A percentile compares a stretch with the other conserved stretches of the same genome.
phyloP scores from a whole-genome alignment of 2,113 vertebrate genomes.

The Lycaon pictus region DNA sequence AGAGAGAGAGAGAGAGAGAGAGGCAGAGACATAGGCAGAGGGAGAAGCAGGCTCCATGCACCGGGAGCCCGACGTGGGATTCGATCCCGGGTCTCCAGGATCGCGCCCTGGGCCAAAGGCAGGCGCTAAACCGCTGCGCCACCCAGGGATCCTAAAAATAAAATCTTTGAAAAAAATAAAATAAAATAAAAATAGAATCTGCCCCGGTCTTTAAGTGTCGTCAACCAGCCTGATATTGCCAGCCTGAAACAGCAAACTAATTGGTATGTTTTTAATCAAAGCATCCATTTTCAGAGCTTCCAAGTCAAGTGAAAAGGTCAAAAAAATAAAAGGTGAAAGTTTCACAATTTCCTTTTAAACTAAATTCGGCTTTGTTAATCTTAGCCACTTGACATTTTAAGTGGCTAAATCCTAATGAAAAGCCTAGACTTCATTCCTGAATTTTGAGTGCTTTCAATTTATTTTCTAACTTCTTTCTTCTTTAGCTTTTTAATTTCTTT shows the following conservation, averaged over 20 bases:
- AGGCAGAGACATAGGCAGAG: no score
- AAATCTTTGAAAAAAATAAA: not conserved
- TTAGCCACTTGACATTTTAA: constrained; percentile 1
- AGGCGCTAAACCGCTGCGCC: no score
- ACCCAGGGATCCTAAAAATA: no score
- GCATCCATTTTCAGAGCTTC: not conserved
- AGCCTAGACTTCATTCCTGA: constrained; percentile 12
- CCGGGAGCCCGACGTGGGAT: no score
- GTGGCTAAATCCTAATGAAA: not conserved
- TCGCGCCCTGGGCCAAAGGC: no score
- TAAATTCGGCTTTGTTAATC: constrained; percentile 48
- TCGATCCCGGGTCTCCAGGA: no score
- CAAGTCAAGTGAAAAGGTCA: not conserved
- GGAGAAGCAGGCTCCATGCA: no score
- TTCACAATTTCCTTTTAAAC: constrained; percentile 43
- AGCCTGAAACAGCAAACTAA: not conserved
- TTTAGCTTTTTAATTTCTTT: not conserved
- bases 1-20: no score
- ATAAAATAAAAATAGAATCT: not conserved
- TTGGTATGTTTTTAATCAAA: constrained; percentile 54
- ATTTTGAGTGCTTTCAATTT: constrained; percentile 49
- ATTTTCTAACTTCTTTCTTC: not conserved
- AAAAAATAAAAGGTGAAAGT: not conserved
- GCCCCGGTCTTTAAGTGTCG: not conserved
- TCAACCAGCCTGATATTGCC: not conserved